Percentiles rank a stretch among this genome's conserved stretches.
These are phyloP conservation scores for Furcula furcula DNA, from an alignment of 2,888 invertebrate species.

Conservation along the genomic window DNA sequence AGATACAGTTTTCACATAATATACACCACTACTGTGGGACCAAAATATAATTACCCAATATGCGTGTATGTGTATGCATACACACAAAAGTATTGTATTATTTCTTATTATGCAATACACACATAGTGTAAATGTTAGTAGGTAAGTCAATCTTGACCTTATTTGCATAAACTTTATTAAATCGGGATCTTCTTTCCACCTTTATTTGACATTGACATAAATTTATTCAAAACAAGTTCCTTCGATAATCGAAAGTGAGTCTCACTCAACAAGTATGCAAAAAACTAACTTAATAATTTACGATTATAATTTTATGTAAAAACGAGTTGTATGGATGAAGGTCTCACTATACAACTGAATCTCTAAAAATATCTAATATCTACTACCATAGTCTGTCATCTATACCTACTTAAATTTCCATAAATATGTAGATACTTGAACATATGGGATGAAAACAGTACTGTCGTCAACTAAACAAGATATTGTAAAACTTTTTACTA, in stretches of 20 bases:
- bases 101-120: not conserved
- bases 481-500: too few species aligned
- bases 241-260: conserved; percentile 57
- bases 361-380: conserved; percentile 5
- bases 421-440: too few species aligned
- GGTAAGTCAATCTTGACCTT: conserved; percentile 8
- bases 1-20: conserved; percentile 29
- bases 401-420: too few species aligned
- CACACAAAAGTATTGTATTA: not conserved
- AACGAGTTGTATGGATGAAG: too few species aligned
- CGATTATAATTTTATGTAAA: conserved; percentile 13
- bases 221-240: conserved; percentile 58
- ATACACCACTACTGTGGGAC: conserved; percentile 7
- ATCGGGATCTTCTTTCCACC: conserved; percentile 51
- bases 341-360: conserved; percentile 12
- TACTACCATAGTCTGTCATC: too few species aligned
- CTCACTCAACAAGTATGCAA: conserved; percentile 43
- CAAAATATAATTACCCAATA: conserved; percentile 4
- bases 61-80: too few species aligned
- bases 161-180: conserved; percentile 21
- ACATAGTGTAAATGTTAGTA: conserved; percentile 10
- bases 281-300: conserved; percentile 30
- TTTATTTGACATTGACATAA: conserved; percentile 70
- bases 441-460: too few species aligned
- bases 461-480: too few species aligned